Evolutionary conservation across 1,140 invertebrate species (phyloP).

Genomic region (Asbolus verrucosus): DNA sequence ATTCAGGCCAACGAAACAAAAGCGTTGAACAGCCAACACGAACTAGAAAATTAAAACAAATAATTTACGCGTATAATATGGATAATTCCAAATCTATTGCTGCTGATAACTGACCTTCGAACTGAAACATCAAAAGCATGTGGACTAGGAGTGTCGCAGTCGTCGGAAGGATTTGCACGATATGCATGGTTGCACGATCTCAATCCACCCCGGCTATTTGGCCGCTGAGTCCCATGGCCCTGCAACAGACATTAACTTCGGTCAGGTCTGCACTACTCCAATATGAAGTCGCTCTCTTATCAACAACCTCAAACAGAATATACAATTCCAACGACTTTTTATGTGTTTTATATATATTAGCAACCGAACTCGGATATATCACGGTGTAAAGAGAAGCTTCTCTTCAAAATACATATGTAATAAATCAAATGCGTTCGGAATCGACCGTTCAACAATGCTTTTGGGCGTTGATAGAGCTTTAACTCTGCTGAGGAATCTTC

Average conservation of each 20-base stretch:
- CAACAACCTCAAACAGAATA: constrained; percentile 57
- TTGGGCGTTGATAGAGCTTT: constrained; percentile 19
- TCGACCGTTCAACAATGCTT: constrained; percentile 37
- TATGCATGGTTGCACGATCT: constrained; percentile 58
- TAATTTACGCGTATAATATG: constrained; percentile 57
- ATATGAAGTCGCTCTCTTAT: constrained; percentile 47
- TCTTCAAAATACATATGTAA: constrained; percentile 54
- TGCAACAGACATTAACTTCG: constrained; percentile 56
- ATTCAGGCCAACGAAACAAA: constrained; percentile 61
- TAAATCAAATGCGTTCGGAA: constrained; percentile 54
- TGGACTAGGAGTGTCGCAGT: constrained; percentile 52
- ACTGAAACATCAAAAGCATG: constrained; percentile 53
- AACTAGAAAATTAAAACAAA: constrained; percentile 58
- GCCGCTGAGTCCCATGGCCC: constrained; percentile 57
- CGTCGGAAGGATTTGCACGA: constrained; percentile 50
- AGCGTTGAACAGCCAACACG: constrained; percentile 50
- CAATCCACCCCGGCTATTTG: constrained; percentile 59
- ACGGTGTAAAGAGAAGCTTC: constrained; percentile 35
- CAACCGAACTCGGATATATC: constrained; percentile 49
- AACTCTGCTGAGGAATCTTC: not conserved
- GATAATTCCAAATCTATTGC: constrained; percentile 46
- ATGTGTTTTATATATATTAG: constrained; percentile 54
- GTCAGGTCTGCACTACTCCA: constrained; percentile 22
- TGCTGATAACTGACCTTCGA: constrained; percentile 35
- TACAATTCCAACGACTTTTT: constrained; percentile 50